Evolutionary conservation across 2,113 vertebrate species (phyloP).

Genomic region (Haliaeetus leucogaster): DNA sequence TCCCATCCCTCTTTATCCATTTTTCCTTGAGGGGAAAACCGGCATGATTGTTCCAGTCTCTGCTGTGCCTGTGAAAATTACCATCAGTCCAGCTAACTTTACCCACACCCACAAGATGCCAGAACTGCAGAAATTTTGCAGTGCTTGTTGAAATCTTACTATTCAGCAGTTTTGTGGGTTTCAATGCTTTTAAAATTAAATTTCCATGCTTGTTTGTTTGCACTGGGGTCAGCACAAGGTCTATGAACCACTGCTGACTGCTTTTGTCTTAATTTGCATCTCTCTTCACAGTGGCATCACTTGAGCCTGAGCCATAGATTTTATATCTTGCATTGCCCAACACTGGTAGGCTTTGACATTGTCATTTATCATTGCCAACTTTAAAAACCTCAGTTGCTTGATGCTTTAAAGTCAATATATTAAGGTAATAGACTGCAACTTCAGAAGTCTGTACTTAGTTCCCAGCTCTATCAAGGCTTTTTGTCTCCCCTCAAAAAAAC

Average conservation of each 20-base stretch:
- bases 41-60: not conserved
- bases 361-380: not conserved
- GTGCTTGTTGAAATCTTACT: slow-evolving; percentile 4
- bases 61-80: slow-evolving; percentile 6
- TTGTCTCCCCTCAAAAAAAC: not conserved
- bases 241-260: not conserved
- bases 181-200: not conserved
- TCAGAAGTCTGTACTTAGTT: not conserved
- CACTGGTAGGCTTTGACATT: not conserved
- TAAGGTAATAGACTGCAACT: not conserved
- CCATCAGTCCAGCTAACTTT: not conserved
- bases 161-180: slow-evolving; percentile 36
- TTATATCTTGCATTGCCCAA: not conserved
- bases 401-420: not conserved
- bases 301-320: not conserved
- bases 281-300: not conserved
- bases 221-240: not conserved
- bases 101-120: slow-evolving; percentile 13
- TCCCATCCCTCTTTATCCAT: not conserved
- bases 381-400: not conserved
- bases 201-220: not conserved
- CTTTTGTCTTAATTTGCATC: not conserved
- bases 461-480: not conserved
- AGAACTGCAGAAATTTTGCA: slow-evolving; percentile 43
- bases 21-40: not conserved